Percentiles rank a stretch among this genome's conserved stretches.
Conservation (phyloP, 2,113 vertebrate genomes). For the Prunella himalayana region DNA sequence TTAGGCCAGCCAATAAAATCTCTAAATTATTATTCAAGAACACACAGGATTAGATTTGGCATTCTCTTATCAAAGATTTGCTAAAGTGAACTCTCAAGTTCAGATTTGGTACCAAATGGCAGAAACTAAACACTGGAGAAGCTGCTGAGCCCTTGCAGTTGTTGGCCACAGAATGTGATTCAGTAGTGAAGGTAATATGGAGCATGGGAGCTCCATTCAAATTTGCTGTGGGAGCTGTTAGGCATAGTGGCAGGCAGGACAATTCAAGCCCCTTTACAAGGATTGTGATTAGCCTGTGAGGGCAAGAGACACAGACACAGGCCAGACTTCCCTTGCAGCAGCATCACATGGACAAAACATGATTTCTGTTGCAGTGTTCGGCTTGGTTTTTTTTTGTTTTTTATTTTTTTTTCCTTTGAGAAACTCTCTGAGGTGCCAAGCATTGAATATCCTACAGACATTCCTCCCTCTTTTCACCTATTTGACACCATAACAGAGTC, state of each 20-base stretch:
- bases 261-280: rapidly evolving
- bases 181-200: neutral
- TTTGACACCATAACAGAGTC: neutral
- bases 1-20: neutral
- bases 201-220: neutral
- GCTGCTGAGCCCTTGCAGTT: neutral
- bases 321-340: neutral
- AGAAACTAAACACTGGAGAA: neutral
- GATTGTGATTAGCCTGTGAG: neutral
- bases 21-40: neutral
- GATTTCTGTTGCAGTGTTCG: neutral
- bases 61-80: neutral
- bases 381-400: too few relatives aligned
- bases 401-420: neutral
- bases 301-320: neutral
- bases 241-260: neutral
- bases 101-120: neutral
- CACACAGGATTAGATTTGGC: neutral
- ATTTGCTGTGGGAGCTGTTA: neutral
- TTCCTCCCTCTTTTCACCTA: neutral
- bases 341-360: neutral
- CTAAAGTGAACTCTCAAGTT: neutral
- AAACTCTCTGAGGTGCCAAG: neutral
- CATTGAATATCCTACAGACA: neutral
- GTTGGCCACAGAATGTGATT: neutral